Conservation (phyloP, 2,888 invertebrate genomes). For the Stenodema calcarata region DNA sequence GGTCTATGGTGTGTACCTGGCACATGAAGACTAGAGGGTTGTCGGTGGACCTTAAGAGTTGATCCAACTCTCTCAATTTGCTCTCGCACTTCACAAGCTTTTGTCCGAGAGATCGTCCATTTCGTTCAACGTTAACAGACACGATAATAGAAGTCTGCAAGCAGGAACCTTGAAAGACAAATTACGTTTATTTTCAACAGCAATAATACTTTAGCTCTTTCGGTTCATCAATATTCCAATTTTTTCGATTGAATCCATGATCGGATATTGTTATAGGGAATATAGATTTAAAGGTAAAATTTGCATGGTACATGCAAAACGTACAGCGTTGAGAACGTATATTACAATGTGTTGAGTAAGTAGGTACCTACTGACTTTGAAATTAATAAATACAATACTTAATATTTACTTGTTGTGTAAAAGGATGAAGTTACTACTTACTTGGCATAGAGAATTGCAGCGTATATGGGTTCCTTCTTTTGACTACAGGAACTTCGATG, state of each 20-base stretch:
- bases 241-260: too few relatives aligned
- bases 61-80: conserved; percentile 80
- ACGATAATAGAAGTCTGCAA: conserved; percentile 83
- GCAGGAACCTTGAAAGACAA: conserved; percentile 68
- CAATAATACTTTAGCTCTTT: too few relatives aligned
- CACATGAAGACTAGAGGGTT: conserved; percentile 89
- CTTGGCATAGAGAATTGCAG: conserved; percentile 83
- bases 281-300: too few relatives aligned
- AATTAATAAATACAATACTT: too few relatives aligned
- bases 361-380: too few relatives aligned
- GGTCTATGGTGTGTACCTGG: conserved; percentile 66
- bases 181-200: background rate
- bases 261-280: too few relatives aligned
- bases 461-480: conserved; percentile 83
- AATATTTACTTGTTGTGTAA: too few relatives aligned
- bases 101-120: conserved; percentile 78
- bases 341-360: too few relatives aligned
- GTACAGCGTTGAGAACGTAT: too few relatives aligned
- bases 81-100: conserved; percentile 90
- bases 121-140: conserved; percentile 81
- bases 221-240: too few relatives aligned
- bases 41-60: conserved; percentile 77
- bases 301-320: too few relatives aligned
- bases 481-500: conserved; percentile 75
- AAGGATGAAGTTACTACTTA: conserved; percentile 58